Conservation (phyloP, 2,797 vertebrate species). For the Karalla daura region DNA sequence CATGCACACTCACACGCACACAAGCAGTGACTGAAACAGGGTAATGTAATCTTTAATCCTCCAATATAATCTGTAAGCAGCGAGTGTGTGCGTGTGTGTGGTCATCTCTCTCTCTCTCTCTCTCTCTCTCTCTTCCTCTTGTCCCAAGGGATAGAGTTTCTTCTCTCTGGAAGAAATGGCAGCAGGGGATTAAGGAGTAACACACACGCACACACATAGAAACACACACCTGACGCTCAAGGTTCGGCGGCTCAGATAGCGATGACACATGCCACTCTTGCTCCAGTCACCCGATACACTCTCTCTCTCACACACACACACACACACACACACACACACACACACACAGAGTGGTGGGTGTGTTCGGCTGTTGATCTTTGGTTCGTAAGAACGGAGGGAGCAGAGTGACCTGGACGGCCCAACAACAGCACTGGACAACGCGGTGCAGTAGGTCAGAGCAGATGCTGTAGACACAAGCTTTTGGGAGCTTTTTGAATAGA, state of each 20-base stretch:
- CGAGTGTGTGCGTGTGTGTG: conserved; percentile 21
- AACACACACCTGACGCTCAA: conserved; percentile 58
- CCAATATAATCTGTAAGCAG: conserved; percentile 61
- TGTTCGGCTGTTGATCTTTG: conserved; percentile 41
- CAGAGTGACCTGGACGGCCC: conserved; percentile 13
- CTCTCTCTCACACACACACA: conserved; percentile 14
- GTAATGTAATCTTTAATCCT: conserved; percentile 68
- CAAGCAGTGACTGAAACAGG: conserved; percentile 25
- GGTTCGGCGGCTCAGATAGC: conserved; percentile 60
- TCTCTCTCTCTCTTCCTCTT: conserved; percentile 4
- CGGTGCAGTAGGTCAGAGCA: neutral
- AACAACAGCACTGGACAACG: neutral
- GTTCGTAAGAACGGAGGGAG: conserved; percentile 40
- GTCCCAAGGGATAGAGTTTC: conserved; percentile 63
- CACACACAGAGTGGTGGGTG: conserved; percentile 21
- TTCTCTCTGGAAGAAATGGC: conserved; percentile 62
- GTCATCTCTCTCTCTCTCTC: conserved; percentile 1
- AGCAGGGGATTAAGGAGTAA: conserved; percentile 66
- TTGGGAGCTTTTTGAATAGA: no score
- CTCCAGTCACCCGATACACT: conserved; percentile 65
- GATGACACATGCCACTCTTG: conserved; percentile 75
- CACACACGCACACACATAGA: conserved; percentile 23
- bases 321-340: neutral
- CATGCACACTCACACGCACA: conserved; percentile 3
- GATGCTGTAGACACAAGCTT: neutral